Base-by-base conservation (phyloP, 2,797 vertebrate genomes). In the Muscicapa comitata region DNA sequence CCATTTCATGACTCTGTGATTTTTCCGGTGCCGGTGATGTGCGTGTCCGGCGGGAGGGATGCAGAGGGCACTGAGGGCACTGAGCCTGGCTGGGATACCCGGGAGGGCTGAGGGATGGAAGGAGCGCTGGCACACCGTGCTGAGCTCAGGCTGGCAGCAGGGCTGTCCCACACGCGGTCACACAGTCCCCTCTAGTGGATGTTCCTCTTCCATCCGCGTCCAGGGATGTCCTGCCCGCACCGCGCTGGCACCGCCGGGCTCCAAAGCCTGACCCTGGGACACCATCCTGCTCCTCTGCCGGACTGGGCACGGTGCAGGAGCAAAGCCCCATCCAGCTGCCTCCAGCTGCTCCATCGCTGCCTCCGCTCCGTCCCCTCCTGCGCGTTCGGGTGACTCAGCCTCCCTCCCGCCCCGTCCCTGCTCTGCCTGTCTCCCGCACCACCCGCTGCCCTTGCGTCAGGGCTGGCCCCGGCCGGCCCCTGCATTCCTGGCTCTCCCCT, bases 151-250 rank as follows among this genome's bases (percentile, higher is more conserved):
- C 23, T 51, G 80, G 58, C 73, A 33, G 88, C 76, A 17, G 38
- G 5, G 2, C 1, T 5, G 61, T 92, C 71, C 72, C 75, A 93
- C 94, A 63, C 10, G 7, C 75, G 91, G 50, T 96, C 93, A 1
- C 81, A 96, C 65, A 96, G 96, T 96, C 91, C 96, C 96, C 96
- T 94, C 96, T 96, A 96, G 96, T 85, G 96, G 96, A 93, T 89
- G 25, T 84, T 95, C 79, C 77, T 72, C 53, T 72, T 14, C 59
- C 76, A 54, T 51, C n/a, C 2, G 5, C 82, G 40, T 48, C 47
- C 47, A 48, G 0, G 6, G 13, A 28, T 28, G 17, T 38, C 6
- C 33, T 53, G 29, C 50, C 18, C 29, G 13, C 29, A 20, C 29
- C 12, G 37, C 3, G 1, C 0, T 3, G 67, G 63, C 63, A 92